Evolutionary conservation across 2,888 invertebrate genomes (phyloP), one percentile per base, ranked within the genome.

Genomic region (Leptopilina myrica): DNA sequence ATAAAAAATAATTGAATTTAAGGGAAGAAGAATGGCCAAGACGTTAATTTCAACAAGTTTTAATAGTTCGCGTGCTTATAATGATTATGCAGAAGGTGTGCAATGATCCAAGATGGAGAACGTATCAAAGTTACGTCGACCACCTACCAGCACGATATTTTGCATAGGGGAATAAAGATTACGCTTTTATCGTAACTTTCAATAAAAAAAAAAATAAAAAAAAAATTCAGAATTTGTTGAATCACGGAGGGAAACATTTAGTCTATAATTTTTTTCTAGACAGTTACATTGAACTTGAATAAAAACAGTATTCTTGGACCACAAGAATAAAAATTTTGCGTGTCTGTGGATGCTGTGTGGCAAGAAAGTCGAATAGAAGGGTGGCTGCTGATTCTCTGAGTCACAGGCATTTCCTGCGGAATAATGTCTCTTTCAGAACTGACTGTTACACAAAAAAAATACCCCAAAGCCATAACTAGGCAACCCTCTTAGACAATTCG

Each of bases 361-460:
- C 26, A 26, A 14, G 14, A 43, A 8, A 43, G 43, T 43, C 43
- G 43, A 43, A 20, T 20, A 53, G 15, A 26, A 6, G 53, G 49
- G 69, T 49, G 69, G 69, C 14, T 69, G 69, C 69, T 69, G 69
- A 33, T 53, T 69, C 26, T 43, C 7, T 69, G 69, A 69, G 69
- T 69, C 69, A 69, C 26, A 26, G 69, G 69, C 69, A 49, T 73
- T 56, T 73, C 73, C 73, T 56, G 73, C 14, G 12, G 73, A 73
- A 73, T 67, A 67, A 67, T 73, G 56, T 33, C 56, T n/a, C 33
- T 73, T 73, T 33, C 33, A 56, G 73, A 73, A 73, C 73, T 73
- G 56, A 11, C 73, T 73, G 53, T 73, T 56, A 53, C 73, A 56
- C 73, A 73, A 26, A 73, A 73, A 73, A 73, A 73, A 56, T 73